Conservation (phyloP, 2,797 vertebrate genomes). For the Neosilurus hyrtlii region DNA sequence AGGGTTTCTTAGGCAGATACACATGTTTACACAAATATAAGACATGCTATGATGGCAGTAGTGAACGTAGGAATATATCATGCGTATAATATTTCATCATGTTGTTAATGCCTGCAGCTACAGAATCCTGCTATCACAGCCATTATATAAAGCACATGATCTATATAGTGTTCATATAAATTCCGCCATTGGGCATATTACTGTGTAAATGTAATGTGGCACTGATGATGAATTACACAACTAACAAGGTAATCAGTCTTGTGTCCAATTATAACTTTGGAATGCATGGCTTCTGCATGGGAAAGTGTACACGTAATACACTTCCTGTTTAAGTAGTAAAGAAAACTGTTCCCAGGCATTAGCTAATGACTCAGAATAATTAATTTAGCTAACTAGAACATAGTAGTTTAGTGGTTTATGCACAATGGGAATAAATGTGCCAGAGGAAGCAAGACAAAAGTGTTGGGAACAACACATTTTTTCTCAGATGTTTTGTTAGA, state of each 20-base stretch:
- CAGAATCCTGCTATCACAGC: conserved; percentile 34
- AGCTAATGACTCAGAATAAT: conserved; percentile 5
- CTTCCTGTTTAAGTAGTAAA: not conserved
- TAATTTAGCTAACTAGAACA: not conserved
- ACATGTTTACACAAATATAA: not conserved
- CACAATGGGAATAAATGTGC: not conserved
- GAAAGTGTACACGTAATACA: not conserved
- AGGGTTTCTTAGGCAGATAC: not conserved
- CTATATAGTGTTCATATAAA: conserved; percentile 1
- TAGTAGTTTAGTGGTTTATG: not conserved
- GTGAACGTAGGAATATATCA: not conserved
- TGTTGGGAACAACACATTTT: not conserved
- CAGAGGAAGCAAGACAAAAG: not conserved
- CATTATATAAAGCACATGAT: conserved; percentile 14
- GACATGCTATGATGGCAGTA: not conserved
- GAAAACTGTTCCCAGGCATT: not conserved
- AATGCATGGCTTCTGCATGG: not conserved
- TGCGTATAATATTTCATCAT: not conserved
- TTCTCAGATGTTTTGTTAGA: not conserved
- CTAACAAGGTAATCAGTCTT: conserved; percentile 16
- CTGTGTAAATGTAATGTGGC: conserved; percentile 1
- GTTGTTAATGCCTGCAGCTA: conserved; percentile 40
- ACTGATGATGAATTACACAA: not conserved
- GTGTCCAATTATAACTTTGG: not conserved
- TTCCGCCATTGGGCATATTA: not conserved